Evolutionary conservation across 2,113 vertebrate species (phyloP).

Genomic region (Pelusios castaneus): DNA sequence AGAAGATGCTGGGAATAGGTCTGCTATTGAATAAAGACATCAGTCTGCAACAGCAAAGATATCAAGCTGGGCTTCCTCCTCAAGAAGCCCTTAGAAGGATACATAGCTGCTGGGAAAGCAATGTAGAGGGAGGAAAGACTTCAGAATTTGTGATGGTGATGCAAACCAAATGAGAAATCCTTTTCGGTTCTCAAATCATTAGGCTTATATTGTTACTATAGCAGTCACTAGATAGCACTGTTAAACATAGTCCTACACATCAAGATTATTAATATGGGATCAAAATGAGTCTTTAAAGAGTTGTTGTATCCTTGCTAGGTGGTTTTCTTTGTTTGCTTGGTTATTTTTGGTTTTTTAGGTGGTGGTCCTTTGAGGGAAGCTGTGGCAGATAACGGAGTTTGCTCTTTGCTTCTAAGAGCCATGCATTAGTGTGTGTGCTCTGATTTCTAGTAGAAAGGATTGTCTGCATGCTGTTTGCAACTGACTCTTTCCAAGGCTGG

Average conservation of each 20-base stretch:
- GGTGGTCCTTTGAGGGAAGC: accelerated
- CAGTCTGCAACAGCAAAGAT: not conserved
- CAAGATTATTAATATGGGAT: not conserved
- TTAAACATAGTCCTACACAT: not conserved
- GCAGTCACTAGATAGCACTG: not conserved
- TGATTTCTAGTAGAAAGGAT: not conserved
- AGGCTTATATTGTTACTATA: not conserved
- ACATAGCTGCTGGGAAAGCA: not conserved
- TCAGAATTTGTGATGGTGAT: not conserved
- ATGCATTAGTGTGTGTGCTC: not conserved
- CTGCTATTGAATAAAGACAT: not conserved
- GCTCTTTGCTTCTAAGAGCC: not conserved
- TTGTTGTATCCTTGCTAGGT: not conserved
- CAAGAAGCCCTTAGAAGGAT: accelerated
- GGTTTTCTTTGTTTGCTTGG: accelerated
- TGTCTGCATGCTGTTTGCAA: not conserved
- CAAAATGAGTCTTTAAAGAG: not conserved
- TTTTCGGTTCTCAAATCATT: not conserved
- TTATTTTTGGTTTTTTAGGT: not conserved
- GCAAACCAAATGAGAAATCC: accelerated
- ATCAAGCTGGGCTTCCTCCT: not conserved
- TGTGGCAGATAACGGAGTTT: not conserved
- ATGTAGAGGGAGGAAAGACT: not conserved
- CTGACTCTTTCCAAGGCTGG: not conserved
- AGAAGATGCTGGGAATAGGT: not conserved